Percentiles rank a stretch among this genome's conserved stretches.
These are phyloP conservation scores for Eristalis arbustorum DNA, from an alignment of 2,888 invertebrate genomes.

Conservation along the genomic window DNA sequence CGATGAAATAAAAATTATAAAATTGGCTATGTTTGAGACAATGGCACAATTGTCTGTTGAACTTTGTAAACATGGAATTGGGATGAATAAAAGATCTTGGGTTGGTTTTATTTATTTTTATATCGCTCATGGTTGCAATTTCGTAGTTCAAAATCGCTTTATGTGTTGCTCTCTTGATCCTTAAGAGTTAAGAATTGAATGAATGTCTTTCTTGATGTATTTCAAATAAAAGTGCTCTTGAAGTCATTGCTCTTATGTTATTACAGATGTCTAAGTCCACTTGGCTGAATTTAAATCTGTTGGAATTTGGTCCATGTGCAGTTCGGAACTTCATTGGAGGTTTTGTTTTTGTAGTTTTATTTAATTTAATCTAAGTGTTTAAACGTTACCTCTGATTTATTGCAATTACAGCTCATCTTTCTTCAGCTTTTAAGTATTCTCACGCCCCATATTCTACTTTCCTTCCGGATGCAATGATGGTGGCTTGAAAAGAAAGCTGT, in stretches of 20 bases:
- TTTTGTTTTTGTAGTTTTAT: not conserved
- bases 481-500: no score
- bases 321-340: not conserved
- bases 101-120: not conserved
- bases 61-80: conserved; percentile 35
- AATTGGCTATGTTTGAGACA: conserved; percentile 35
- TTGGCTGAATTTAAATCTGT: not conserved
- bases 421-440: no score
- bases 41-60: conserved; percentile 45
- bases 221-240: not conserved
- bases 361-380: not conserved
- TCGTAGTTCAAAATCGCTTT: conserved; percentile 25
- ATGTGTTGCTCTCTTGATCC: not conserved
- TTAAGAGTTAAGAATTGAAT: not conserved
- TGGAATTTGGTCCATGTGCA: not conserved
- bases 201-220: not conserved
- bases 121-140: conserved; percentile 9
- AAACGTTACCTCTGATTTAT: no score
- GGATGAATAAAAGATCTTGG: not conserved
- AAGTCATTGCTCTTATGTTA: not conserved
- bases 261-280: not conserved
- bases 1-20: conserved; percentile 30
- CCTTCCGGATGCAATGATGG: no score
- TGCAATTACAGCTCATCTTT: no score
- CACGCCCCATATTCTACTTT: no score